Base-by-base conservation (phyloP, 1,140 invertebrate genomes). In the Drosophila baimaii region DNA sequence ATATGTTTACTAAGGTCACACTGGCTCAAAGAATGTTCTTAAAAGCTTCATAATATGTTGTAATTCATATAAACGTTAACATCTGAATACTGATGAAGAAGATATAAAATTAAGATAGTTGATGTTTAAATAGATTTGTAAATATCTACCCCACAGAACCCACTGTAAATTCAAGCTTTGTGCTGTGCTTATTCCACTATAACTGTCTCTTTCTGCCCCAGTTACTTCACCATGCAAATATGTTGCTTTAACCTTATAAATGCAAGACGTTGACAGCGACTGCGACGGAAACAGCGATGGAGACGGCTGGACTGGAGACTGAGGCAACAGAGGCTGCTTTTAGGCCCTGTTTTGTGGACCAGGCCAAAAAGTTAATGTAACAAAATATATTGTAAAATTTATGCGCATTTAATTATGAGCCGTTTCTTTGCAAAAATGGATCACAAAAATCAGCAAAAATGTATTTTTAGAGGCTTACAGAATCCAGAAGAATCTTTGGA, bases 161-260 rank as follows among this genome's bases (percentile, higher is more conserved):
- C 64, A 70, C 68, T 56, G 33, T 74, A 49, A 35, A 41, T 55
- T 27, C 10, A 31, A 31, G 21, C 19, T 21, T 12, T 35, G 41
- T 35, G 19, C 37, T 43, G 12, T 25, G 27, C 52, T 35, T 29
- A 47, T 27, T 49, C 15, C 25, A 29, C 70, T 59, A 35, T 44
- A 56, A 55, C 59, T 46, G 5, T 64, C 77, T 80, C 58, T 19
- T 46, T 80, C 41, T 51, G 29, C 59, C 70, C 43, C 56, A 71
- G 64, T 88, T 86, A 86, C 83, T 82, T 86, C 83, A 86, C 76
- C 79, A 86, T 76, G 79, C 83, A 86, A 86, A 88, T 86, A 86
- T 86, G 83, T 83, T 83, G 83, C 66, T 79, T 51, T 86, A 59
- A 57, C 83, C 83, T 88, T 86, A 83, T 63, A 72, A 88, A 88